Base-by-base conservation (phyloP, 2,797 vertebrate species). In the Sebastes goodei region DNA sequence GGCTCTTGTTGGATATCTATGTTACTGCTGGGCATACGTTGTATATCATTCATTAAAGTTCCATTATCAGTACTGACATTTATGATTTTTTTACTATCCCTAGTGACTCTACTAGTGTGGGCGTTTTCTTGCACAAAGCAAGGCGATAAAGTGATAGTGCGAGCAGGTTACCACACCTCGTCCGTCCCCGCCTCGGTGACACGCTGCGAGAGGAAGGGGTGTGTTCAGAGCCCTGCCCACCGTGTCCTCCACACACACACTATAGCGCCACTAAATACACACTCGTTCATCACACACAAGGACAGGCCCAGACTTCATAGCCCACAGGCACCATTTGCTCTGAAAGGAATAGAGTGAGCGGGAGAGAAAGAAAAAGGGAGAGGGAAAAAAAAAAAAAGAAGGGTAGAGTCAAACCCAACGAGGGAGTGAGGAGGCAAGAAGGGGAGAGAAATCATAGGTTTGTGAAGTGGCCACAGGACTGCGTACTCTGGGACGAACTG, bases 291-390 rank as follows among this genome's bases (percentile, higher is more conserved):
- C 77, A 77, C 83, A 86, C 87, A 88, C 80, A 56, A 57, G 88
- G 89, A 92, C 93, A 93, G 94, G 92, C 91, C 89, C 86, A 94
- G 88, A 94, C 92, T 89, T 77, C 66, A 49, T 91, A 92, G 93
- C 94, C 95, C 88, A 87, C 89, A 94, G 94, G 93, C 95, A 95
- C 76, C 81, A 74, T 89, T 94, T 83, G 82, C 77, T 70, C 71
- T 81, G 87, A 88, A 87, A 91, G 88, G 75, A 81, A 82, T 25
- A 87, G 78, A 91, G 83, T 83, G 70, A 92, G 79, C 35, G 14
- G 66, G 55, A 85, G 83, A 79, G 71, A 73, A 68, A 23, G 20
- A 33, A 30, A 65, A 70, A 38, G 32, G 35, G 10, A 63, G 32
- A 35, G 14, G 10, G 55, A 86, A 77, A 78, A 10, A 49, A 42